phyloP scores from a whole-genome alignment of 2,113 vertebrate species.

The Oophaga pumilio region DNA sequence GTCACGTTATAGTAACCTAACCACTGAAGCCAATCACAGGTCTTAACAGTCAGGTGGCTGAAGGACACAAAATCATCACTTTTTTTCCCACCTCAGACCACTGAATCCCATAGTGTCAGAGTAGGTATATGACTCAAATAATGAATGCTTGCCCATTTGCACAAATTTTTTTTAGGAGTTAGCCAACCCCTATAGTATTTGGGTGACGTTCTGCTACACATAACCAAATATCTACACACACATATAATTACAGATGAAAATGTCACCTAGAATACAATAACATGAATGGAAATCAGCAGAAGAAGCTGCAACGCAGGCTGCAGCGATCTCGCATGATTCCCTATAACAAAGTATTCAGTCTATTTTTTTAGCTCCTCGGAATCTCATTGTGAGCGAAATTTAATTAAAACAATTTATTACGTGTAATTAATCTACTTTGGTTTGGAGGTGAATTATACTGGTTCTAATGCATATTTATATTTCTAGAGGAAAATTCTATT shows the following conservation, averaged over 20 bases:
- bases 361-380: neutral
- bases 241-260: neutral
- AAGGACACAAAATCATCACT: no score
- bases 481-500: neutral
- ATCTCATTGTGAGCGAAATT: no score
- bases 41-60: no score
- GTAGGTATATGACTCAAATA: no score
- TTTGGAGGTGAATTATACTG: neutral
- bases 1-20: no score
- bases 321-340: neutral
- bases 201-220: neutral
- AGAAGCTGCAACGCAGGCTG: neutral
- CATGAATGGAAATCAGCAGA: neutral
- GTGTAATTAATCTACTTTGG: slow-evolving; percentile 7
- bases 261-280: neutral
- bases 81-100: no score
- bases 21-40: no score
- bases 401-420: slow-evolving; percentile 20
- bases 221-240: neutral
- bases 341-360: slow-evolving; percentile 13
- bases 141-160: no score
- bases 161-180: no score
- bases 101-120: no score
- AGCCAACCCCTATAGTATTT: neutral
- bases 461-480: neutral